Evolutionary conservation across 2,797 vertebrate genomes (phyloP).

Genomic region (Lepus townsendii): DNA sequence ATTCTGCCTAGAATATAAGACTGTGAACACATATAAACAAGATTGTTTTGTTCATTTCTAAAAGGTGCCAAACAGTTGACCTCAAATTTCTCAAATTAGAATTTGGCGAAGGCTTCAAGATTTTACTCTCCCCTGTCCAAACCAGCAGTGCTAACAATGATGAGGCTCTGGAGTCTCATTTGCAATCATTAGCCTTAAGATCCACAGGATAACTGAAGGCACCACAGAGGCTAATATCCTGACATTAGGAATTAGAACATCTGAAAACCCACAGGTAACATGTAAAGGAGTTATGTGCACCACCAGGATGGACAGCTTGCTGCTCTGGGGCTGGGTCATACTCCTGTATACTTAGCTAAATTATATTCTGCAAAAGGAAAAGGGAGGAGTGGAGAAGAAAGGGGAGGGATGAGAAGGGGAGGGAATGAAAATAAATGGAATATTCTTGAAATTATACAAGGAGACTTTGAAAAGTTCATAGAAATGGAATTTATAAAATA

Average conservation of each 20-base stretch:
- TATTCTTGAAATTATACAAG: neutral
- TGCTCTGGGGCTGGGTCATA: neutral
- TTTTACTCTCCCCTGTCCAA: constrained; percentile 41
- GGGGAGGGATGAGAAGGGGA: neutral
- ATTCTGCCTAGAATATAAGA: neutral
- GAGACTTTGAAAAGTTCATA: too few species aligned
- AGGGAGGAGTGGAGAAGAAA: too few species aligned
- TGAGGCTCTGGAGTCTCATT: constrained; percentile 18
- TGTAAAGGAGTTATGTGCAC: constrained; percentile 52
- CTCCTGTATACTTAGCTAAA: neutral
- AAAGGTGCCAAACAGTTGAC: neutral
- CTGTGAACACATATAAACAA: neutral
- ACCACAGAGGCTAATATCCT: constrained; percentile 41
- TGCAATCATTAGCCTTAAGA: constrained; percentile 73
- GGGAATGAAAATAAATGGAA: neutral
- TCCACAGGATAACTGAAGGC: constrained; percentile 52
- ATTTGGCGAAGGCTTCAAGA: neutral
- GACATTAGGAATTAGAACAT: constrained; percentile 69
- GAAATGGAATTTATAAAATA: too few species aligned
- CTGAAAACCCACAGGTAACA: constrained; percentile 74
- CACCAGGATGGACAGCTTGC: constrained; percentile 12
- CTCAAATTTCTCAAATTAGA: constrained; percentile 39
- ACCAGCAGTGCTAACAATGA: constrained; percentile 10
- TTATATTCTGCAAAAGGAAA: constrained; percentile 21
- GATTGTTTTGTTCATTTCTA: constrained; percentile 9